These are phyloP conservation scores for Dicyrtomina minuta DNA, from an alignment of 2,888 invertebrate species.

Conservation along the genomic window DNA sequence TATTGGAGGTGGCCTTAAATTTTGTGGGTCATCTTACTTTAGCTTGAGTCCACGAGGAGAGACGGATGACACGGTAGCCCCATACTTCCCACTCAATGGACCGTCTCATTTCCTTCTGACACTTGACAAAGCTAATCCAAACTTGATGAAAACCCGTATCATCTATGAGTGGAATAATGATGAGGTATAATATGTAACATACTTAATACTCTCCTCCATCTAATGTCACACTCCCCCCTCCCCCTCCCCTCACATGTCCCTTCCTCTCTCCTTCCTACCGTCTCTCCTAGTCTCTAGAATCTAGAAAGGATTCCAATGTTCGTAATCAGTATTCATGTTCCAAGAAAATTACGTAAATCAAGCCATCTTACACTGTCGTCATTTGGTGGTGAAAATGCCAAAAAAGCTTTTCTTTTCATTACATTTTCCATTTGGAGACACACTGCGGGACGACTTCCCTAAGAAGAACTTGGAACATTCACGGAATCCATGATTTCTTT, in stretches of 20 bases:
- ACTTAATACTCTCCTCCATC: background rate
- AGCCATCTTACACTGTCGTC: too few species aligned
- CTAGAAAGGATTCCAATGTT: background rate
- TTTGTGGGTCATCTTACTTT: constrained; percentile 57
- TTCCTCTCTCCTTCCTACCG: background rate
- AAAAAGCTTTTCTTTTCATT: background rate
- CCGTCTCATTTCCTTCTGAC: constrained; percentile 75
- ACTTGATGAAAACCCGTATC: constrained; percentile 74
- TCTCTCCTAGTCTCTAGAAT: background rate
- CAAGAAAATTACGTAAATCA: too few species aligned
- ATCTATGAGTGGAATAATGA: constrained; percentile 72
- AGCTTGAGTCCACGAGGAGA: constrained; percentile 38
- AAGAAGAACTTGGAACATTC: background rate
- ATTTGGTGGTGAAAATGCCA: background rate
- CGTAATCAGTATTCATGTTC: too few species aligned
- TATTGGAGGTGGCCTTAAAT: constrained; percentile 79
- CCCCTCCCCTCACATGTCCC: background rate
- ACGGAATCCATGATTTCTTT: background rate
- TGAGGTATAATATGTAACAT: constrained; percentile 55
- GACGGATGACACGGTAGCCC: constrained; percentile 52
- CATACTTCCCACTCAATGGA: constrained; percentile 74
- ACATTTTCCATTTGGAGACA: background rate
- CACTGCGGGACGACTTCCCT: too few species aligned
- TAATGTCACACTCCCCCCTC: background rate
- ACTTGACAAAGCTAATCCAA: constrained; percentile 76